A percentile compares a stretch with the other conserved stretches of the same genome.
These are phyloP conservation scores for Stenchaetothrips biformis DNA, from an alignment of 2,888 invertebrate genomes.

Conservation along the genomic window DNA sequence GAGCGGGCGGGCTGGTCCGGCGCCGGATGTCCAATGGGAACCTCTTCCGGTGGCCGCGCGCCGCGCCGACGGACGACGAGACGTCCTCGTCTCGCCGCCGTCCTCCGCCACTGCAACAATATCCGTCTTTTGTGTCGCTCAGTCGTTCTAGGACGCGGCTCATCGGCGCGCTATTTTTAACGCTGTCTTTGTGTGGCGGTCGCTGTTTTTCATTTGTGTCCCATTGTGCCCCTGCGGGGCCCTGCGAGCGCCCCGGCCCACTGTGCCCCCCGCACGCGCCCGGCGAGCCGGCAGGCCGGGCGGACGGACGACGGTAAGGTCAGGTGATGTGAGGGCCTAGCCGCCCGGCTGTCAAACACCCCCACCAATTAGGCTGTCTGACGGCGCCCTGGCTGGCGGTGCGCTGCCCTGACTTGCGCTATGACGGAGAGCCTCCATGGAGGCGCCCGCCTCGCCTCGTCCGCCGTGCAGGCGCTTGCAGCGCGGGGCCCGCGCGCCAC, in stretches of 20 bases:
- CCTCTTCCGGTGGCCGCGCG: not conserved
- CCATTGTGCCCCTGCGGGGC: not conserved
- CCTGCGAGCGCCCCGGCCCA: not conserved
- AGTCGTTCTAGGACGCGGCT: not conserved
- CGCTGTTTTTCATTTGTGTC: conserved; percentile 14
- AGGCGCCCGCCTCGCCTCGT: too few species aligned
- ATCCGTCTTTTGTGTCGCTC: not conserved
- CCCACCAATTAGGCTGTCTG: conserved; percentile 18
- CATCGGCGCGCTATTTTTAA: conserved; percentile 14
- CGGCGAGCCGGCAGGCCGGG: not conserved
- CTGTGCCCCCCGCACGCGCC: conserved; percentile 18
- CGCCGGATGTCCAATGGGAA: conserved; percentile 20
- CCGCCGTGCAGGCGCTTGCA: too few species aligned
- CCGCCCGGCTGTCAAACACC: not conserved
- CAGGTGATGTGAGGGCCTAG: not conserved
- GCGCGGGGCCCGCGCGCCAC: not conserved
- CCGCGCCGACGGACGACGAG: not conserved
- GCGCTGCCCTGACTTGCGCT: not conserved
- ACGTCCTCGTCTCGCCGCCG: not conserved
- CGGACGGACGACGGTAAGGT: not conserved
- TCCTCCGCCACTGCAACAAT: not conserved
- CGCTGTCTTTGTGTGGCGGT: not conserved
- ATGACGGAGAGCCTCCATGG: not conserved
- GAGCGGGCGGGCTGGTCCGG: not conserved
- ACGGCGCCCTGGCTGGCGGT: not conserved